phyloP scores from a whole-genome alignment of 2,888 invertebrate genomes.

The Dichetophora obliterata region DNA sequence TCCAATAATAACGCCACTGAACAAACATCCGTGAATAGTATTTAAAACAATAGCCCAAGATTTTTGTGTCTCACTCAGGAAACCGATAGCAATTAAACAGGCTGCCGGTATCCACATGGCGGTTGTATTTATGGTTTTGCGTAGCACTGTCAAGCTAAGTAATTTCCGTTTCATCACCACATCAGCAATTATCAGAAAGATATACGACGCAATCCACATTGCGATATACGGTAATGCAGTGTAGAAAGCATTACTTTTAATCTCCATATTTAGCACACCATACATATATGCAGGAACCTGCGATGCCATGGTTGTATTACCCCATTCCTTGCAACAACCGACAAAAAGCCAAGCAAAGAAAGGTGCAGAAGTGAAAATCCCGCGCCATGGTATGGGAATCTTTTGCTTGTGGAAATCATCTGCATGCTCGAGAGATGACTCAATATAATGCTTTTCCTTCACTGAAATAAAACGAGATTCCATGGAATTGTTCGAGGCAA shows the following conservation, averaged over 20 bases:
- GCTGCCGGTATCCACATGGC: constrained; percentile 71
- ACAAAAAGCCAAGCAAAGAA: constrained; percentile 73
- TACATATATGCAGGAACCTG: constrained; percentile 77
- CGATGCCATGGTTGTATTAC: constrained; percentile 77
- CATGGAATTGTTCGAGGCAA: constrained; percentile 74
- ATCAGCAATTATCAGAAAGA: constrained; percentile 70
- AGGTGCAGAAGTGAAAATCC: constrained; percentile 76
- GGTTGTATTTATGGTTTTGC: constrained; percentile 61
- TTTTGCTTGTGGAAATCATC: constrained; percentile 51
- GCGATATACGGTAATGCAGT: constrained; percentile 72
- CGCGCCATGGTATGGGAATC: constrained; percentile 75
- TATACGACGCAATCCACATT: constrained; percentile 68
- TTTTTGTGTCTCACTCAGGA: constrained; percentile 65
- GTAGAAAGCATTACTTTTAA: constrained; percentile 71
- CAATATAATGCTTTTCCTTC: constrained; percentile 74
- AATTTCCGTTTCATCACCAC: constrained; percentile 67
- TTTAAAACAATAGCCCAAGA: constrained; percentile 71
- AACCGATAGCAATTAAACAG: constrained; percentile 71
- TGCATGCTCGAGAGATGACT: constrained; percentile 68
- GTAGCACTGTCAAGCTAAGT: constrained; percentile 61
- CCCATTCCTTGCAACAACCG: constrained; percentile 78
- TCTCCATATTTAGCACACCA: constrained; percentile 73
- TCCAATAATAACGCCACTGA: constrained; percentile 70
- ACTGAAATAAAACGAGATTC: constrained; percentile 72
- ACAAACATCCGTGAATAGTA: constrained; percentile 71